A percentile compares a stretch with the other conserved stretches of the same genome.
Evolutionary conservation across 2,113 vertebrate species (phyloP).

Genomic region (Proterorhinus semilunaris): DNA sequence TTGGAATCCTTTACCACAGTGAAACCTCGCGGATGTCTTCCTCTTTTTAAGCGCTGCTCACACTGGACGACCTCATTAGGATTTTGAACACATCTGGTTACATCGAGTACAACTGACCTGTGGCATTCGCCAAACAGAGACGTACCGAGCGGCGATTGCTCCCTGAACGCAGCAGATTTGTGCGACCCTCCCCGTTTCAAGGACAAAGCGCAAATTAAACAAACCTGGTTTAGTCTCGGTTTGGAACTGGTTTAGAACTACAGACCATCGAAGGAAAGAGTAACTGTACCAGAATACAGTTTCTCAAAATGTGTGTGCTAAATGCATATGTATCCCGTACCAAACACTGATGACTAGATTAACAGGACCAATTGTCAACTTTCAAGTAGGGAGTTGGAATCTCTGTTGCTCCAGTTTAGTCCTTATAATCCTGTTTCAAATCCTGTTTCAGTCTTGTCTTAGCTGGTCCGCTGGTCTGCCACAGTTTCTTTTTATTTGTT

Average conservation of each 20-base stretch:
- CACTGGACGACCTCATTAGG: background rate
- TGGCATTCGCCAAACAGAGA: background rate
- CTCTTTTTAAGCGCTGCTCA: background rate
- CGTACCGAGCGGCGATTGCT: background rate
- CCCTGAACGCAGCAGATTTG: background rate
- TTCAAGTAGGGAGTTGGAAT: background rate
- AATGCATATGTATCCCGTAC: background rate
- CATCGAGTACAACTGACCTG: slow-evolving; percentile 9
- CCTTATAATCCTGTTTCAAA: background rate
- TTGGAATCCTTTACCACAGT: no score
- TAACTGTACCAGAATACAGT: no score
- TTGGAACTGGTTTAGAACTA: background rate
- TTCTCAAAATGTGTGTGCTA: no score
- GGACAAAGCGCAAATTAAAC: slow-evolving; percentile 1
- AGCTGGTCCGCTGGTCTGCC: background rate
- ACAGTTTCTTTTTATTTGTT: background rate
- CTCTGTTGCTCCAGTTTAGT: background rate
- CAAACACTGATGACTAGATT: background rate
- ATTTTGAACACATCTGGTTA: background rate
- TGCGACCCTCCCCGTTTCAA: slow-evolving; percentile 27
- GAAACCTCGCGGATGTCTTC: no score
- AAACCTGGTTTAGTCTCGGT: background rate
- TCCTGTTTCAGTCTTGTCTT: background rate
- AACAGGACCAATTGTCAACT: no score
- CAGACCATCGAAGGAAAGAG: no score